A percentile compares a stretch with the other conserved stretches of the same genome.
These are phyloP conservation scores for Acromyrmex echinatior DNA, from an alignment of 1,140 invertebrate species.

Conservation along the genomic window DNA sequence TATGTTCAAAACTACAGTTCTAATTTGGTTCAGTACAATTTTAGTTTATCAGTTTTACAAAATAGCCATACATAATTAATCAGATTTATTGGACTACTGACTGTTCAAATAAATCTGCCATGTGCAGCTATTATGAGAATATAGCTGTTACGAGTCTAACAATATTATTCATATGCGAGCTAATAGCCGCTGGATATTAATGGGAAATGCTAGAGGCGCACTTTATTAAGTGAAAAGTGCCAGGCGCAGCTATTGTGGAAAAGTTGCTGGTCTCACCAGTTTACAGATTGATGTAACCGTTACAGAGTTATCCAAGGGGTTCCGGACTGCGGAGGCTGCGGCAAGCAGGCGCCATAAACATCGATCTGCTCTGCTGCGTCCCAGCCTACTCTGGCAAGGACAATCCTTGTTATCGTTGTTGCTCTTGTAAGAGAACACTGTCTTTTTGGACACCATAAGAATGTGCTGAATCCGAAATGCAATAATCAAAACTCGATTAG, in stretches of 20 bases:
- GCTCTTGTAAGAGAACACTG: background rate
- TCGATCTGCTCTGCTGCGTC: constrained; percentile 81
- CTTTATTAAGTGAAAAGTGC: background rate
- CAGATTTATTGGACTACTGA: background rate
- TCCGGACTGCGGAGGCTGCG: constrained; percentile 83
- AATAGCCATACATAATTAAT: background rate
- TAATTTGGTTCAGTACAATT: background rate
- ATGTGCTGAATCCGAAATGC: background rate
- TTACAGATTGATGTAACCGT: constrained; percentile 30
- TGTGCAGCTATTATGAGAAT: background rate
- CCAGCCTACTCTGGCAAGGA: background rate
- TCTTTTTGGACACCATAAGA: background rate
- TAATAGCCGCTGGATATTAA: constrained; percentile 5
- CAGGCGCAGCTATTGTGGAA: background rate
- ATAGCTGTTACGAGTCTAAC: background rate
- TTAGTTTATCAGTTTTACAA: background rate
- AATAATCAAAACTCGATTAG: background rate
- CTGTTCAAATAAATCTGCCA: background rate
- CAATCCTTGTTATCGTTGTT: constrained; percentile 40
- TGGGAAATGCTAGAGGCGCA: background rate
- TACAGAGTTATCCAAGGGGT: constrained; percentile 67
- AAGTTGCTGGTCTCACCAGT: background rate
- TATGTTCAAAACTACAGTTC: background rate
- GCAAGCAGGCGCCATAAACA: constrained; percentile 83
- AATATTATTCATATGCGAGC: background rate